These are phyloP conservation scores for Calephelis nemesis DNA, from an alignment of 1,140 invertebrate species.

Conservation along the genomic window DNA sequence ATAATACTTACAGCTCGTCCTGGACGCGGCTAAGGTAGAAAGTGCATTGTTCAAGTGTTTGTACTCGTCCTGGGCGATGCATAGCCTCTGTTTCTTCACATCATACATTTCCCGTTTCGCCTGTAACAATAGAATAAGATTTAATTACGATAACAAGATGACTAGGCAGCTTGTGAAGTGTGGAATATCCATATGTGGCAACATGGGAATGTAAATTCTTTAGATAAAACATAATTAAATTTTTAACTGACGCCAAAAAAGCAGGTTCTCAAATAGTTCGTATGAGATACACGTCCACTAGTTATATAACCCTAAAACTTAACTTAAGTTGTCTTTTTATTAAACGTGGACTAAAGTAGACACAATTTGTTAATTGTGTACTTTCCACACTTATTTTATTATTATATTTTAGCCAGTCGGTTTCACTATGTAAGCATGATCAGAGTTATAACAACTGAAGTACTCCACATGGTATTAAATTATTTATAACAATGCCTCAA, in stretches of 20 bases:
- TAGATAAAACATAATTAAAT: constrained; percentile 16
- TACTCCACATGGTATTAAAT: too few species aligned
- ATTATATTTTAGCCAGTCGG: too few species aligned
- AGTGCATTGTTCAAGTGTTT: constrained; percentile 94
- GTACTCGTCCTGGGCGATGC: constrained; percentile 96
- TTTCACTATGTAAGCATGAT: too few species aligned
- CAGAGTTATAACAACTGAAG: too few species aligned
- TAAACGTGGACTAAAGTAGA: too few species aligned
- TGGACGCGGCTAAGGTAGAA: constrained; percentile 89
- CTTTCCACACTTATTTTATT: too few species aligned
- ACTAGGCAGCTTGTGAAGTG: constrained; percentile 12
- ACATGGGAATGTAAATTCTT: constrained; percentile 15
- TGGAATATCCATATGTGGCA: constrained; percentile 10
- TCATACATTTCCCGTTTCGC: constrained; percentile 98
- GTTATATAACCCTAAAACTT: too few species aligned
- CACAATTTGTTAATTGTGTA: too few species aligned
- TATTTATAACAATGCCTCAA: too few species aligned
- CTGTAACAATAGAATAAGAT: constrained; percentile 75
- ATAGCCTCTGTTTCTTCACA: constrained; percentile 95
- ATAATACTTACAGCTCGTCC: constrained; percentile 89
- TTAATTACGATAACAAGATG: constrained; percentile 22
- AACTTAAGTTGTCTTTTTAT: too few species aligned
- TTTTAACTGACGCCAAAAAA: neutral
- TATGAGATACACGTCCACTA: too few species aligned
- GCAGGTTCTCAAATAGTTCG: too few species aligned